Percentiles rank a stretch among this genome's conserved stretches.
phyloP scores from a whole-genome alignment of 2,888 invertebrate genomes.

The Agriopis leucophaearia region DNA sequence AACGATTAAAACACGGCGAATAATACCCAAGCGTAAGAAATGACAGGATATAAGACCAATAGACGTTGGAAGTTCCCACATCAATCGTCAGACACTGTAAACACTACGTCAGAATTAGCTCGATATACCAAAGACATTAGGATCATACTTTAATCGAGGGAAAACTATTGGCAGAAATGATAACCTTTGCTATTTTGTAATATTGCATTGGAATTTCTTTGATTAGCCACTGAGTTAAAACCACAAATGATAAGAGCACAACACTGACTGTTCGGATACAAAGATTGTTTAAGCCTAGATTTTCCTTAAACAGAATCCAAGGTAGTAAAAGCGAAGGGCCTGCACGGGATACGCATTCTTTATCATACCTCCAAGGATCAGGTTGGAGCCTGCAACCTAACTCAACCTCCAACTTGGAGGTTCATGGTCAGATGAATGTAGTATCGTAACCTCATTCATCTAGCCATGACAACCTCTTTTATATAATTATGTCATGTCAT shows the following conservation, averaged over 20 bases:
- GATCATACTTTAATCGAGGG: neutral
- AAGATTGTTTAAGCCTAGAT: too few species aligned
- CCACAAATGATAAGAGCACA: neutral
- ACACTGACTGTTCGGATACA: too few species aligned
- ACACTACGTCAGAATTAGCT: conserved; percentile 9
- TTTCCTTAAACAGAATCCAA: too few species aligned
- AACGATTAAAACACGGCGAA: neutral
- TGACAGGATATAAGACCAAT: conserved; percentile 22
- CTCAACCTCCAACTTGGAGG: too few species aligned
- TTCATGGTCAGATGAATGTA: neutral
- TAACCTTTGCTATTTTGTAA: conserved; percentile 4
- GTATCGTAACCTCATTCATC: too few species aligned
- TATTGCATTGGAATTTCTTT: neutral
- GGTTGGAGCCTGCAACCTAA: too few species aligned
- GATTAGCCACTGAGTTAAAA: neutral
- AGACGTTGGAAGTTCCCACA: conserved; percentile 7
- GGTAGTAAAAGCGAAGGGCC: too few species aligned
- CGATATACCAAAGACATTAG: neutral
- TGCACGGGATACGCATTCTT: too few species aligned
- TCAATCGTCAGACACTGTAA: conserved; percentile 9
- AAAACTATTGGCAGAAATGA: conserved; percentile 12
- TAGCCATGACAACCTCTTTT: too few species aligned
- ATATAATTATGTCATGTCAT: too few species aligned
- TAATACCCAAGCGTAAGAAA: conserved; percentile 25
- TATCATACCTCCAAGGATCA: too few species aligned